Evolutionary conservation across 2,888 invertebrate genomes (phyloP).

Genomic region (Dyspetes luteomarginatus): DNA sequence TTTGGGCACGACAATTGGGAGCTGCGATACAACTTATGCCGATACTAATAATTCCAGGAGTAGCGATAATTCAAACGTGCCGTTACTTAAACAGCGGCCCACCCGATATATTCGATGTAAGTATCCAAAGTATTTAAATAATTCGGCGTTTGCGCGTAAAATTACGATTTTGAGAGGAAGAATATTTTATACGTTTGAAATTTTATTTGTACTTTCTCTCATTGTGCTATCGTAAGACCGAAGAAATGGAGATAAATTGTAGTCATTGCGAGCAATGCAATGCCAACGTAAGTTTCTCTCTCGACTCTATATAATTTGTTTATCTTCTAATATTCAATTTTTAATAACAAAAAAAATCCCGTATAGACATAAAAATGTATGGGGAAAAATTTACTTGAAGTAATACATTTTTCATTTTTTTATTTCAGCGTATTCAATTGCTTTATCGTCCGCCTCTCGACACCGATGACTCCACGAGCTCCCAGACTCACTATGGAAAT

Average conservation of each 20-base stretch:
- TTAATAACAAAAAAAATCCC: too few relatives aligned
- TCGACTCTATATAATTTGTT: background rate
- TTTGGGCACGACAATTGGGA: constrained; percentile 92
- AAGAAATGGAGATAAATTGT: constrained; percentile 80
- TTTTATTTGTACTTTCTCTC: constrained; percentile 58
- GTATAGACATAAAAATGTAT: too few relatives aligned
- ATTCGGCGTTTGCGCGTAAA: too few relatives aligned
- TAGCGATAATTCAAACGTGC: constrained; percentile 89
- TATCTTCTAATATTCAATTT: background rate
- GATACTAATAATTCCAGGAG: constrained; percentile 89
- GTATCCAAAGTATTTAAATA: constrained; percentile 83
- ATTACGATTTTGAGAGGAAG: too few relatives aligned
- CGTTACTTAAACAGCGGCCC: constrained; percentile 92
- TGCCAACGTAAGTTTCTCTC: constrained; percentile 77
- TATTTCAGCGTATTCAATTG: constrained; percentile 90
- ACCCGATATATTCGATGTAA: constrained; percentile 94
- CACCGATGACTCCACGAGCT: constrained; percentile 82
- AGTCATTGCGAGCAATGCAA: constrained; percentile 82
- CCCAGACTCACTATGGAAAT: constrained; percentile 72
- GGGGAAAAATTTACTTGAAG: background rate
- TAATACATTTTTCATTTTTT: constrained; percentile 13
- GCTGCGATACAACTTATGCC: constrained; percentile 90
- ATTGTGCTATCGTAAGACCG: constrained; percentile 76
- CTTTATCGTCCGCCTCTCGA: constrained; percentile 91
- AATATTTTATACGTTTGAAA: background rate